Evolutionary conservation across 2,888 invertebrate genomes (phyloP).

Genomic region (Volucella inflata): DNA sequence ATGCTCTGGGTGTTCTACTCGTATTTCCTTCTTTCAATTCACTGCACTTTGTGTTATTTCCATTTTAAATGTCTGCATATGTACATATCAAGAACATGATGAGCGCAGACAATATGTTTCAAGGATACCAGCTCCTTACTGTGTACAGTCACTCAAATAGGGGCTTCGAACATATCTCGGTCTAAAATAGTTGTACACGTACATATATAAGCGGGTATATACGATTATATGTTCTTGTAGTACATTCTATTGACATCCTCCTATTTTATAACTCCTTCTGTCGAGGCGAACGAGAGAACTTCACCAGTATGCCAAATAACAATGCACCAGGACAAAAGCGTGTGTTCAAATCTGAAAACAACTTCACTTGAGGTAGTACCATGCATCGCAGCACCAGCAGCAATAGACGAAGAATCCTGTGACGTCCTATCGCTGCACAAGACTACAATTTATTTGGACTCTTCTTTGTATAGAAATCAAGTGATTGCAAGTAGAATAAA

Average conservation of each 20-base stretch:
- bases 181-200: too few relatives aligned
- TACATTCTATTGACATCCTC: constrained; percentile 61
- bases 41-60: constrained; percentile 62
- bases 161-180: constrained; percentile 17
- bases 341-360: constrained; percentile 61
- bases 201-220: too few relatives aligned
- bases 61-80: constrained; percentile 42
- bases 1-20: constrained; percentile 35
- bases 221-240: not conserved
- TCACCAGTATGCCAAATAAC: constrained; percentile 55
- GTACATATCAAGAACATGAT: constrained; percentile 2
- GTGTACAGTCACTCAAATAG: constrained; percentile 54
- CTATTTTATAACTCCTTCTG: constrained; percentile 43
- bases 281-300: constrained; percentile 21
- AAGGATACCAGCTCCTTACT: constrained; percentile 59
- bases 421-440: constrained; percentile 28
- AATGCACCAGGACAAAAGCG: constrained; percentile 53
- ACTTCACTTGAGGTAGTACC: constrained; percentile 55
- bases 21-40: constrained; percentile 57
- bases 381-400: not conserved
- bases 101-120: constrained; percentile 54
- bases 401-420: not conserved
- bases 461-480: constrained; percentile 64
- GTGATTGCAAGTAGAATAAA: constrained; percentile 35
- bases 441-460: constrained; percentile 61